Evolutionary conservation across 2,797 vertebrate species (phyloP).

Genomic region (Pangasius macronema): DNA sequence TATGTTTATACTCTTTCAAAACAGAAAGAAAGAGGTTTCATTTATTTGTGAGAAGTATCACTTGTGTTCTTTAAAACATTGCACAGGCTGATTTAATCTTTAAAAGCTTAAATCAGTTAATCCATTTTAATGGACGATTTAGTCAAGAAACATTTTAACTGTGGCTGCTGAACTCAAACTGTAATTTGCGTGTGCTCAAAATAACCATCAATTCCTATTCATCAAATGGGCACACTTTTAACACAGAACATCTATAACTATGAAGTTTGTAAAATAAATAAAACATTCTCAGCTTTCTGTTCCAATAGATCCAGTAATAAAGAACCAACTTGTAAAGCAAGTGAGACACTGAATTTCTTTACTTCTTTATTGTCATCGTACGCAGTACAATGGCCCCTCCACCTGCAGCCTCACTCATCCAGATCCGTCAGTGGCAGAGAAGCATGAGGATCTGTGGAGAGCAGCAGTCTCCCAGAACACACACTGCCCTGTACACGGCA

Average conservation of each 20-base stretch:
- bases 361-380: not conserved
- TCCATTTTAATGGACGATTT: not conserved
- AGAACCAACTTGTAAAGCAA: not conserved
- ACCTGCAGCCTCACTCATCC: conserved; percentile 61
- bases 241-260: not conserved
- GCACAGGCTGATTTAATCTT: conserved; percentile 5
- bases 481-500: conserved; percentile 61
- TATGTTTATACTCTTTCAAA: not conserved
- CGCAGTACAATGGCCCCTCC: not conserved
- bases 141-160: not conserved
- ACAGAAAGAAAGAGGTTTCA: not conserved
- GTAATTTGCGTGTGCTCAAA: not conserved
- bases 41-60: not conserved
- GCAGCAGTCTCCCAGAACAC: conserved; percentile 59
- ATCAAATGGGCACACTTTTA: not conserved
- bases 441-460: conserved; percentile 62
- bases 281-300: not conserved
- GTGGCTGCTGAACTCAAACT: not conserved
- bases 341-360: not conserved
- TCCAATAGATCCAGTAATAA: not conserved
- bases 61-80: not conserved
- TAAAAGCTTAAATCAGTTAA: not conserved
- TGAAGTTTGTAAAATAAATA: not conserved
- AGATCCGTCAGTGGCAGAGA: conserved; percentile 62
- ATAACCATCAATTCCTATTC: not conserved